Conservation (phyloP, 2,888 invertebrate genomes). For the Ptilodon capucinus region DNA sequence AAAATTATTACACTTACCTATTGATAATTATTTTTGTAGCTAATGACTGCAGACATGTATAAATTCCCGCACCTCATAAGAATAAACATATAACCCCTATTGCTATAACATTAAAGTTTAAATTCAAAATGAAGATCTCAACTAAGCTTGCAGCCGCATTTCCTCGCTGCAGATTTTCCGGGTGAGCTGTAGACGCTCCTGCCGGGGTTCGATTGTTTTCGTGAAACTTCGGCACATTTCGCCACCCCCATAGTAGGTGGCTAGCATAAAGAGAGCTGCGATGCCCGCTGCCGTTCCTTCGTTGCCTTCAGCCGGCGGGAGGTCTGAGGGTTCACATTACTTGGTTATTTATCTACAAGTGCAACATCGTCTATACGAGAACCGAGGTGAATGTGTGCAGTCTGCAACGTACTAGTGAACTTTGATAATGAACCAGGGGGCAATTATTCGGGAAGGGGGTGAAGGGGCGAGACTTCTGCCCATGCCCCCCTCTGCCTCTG, state of each 20-base stretch:
- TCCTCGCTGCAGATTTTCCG: slow-evolving; percentile 69
- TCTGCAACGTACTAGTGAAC: slow-evolving; percentile 78
- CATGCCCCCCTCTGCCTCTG: slow-evolving; percentile 47
- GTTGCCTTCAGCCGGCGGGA: slow-evolving; percentile 18
- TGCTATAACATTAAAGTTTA: slow-evolving; percentile 25
- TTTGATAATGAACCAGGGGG: slow-evolving; percentile 80
- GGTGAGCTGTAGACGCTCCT: slow-evolving; percentile 67
- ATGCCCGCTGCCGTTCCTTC: slow-evolving; percentile 20
- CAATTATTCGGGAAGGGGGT: slow-evolving; percentile 58
- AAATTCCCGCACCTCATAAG: too few species aligned
- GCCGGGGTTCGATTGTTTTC: slow-evolving; percentile 62
- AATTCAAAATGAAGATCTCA: slow-evolving; percentile 23
- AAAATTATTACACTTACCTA: too few species aligned
- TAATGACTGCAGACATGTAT: too few species aligned
- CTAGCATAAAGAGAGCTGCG: slow-evolving; percentile 53
- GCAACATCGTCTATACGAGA: slow-evolving; percentile 34
- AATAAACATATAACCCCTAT: slow-evolving; percentile 26
- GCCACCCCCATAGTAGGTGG: slow-evolving; percentile 42
- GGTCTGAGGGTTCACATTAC: slow-evolving; percentile 42
- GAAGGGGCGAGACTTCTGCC: slow-evolving; percentile 35
- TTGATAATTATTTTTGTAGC: too few species aligned
- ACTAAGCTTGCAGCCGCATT: slow-evolving; percentile 43
- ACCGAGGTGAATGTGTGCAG: slow-evolving; percentile 47
- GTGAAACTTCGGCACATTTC: slow-evolving; percentile 57
- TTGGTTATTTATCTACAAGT: slow-evolving; percentile 36